Evolutionary conservation across 2,888 invertebrate species (phyloP), one percentile per base, ranked within the genome.

Genomic region (Cactoblastis cactorum): DNA sequence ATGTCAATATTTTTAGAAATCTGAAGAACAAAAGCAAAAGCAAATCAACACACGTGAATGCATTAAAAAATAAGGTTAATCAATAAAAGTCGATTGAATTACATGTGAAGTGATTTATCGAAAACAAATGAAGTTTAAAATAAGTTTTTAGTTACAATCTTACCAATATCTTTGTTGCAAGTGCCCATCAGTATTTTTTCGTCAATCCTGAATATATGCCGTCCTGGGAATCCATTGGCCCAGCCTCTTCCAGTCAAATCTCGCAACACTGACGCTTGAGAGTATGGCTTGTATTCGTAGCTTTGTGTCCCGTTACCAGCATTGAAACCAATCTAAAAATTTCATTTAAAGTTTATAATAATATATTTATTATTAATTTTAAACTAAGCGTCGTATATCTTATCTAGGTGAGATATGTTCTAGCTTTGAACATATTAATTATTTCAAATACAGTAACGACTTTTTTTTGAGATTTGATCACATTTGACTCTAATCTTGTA

Each of bases 141-240:
- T 4, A 28, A 48, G 17, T 41, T 51, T 48, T 33, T 3, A 80
- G 71, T 24, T 28, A n/a, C 6, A 32, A 12, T 12, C 72, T 72
- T 77, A 95, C 96, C 95, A 51, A 95, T 94, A 89, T 96, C 96
- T 75, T 96, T 96, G 76, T 96, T 96, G 78, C 98, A 98, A 37
- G 96, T 96, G 45, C 97, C 98, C 71, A 96, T 92, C 76, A 98
- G 92, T 71, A 98, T 97, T 71, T 95, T 95, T 74, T 98, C 98
- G 69, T 98, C 98, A 54, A 98, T 95, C 59, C 98, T 93, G 89
- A 98, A 98, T 71, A 98, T 94, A 71, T 98, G 98, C 60, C 98
- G 91, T 50, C 98, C 98, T 0, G 96, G 94, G 63, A 96, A 94
- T 2, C 94, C 94, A 69, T 97, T 97, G 0, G 94, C 96, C 92